Evolutionary conservation across 2,113 vertebrate species (phyloP), one percentile per base, ranked within the genome.

Genomic region (Elaphurus davidianus): DNA sequence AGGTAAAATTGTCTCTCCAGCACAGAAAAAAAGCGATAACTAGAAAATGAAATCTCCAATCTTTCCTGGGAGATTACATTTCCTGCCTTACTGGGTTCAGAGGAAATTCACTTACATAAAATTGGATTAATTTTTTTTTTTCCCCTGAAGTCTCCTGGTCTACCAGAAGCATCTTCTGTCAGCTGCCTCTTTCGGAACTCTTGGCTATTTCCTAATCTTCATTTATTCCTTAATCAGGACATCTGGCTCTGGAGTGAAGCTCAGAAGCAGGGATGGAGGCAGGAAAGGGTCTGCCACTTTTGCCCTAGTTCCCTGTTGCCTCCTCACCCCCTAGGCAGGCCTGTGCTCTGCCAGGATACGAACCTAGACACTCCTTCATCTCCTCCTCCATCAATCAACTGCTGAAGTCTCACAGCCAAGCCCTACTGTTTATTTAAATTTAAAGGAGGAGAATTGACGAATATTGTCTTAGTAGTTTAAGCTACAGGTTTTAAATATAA

Each of bases 21-120:
- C 47, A 1, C 9, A 93, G 59, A 67, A 96, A 43, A 74, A 94
- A 90, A 95, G 43, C 21, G 60, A 14, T 71, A 92, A 85, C 76
- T 59, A 43, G 81, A 89, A 97, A 97, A 97, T 91, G n/a, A 78
- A 88, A 91, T 78, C 95, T 74, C 91, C 79, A 19, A 8, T 94
- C 90, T 90, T 93, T 97, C 91, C 93, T 64, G 45, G 57, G 67
- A 93, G 55, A 96, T 45, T 64, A 85, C 91, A 87, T 93, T 97
- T 98, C 97, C 97, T 98, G 96, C 76, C 87, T n/a, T 83, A 36
- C 93, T 62, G 91, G 25, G 57, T 64, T 3, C 3, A 85, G 74
- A 94, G 95, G 94, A 98, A 98, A 97, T 95, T 93, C 98, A 97
- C 92, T 97, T 96, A 94, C 50, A 87, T 90, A 54, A 93, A 98